A percentile compares a stretch with the other conserved stretches of the same genome.
phyloP scores from a whole-genome alignment of 2,113 vertebrate species.

The Sisor rabdophorus region DNA sequence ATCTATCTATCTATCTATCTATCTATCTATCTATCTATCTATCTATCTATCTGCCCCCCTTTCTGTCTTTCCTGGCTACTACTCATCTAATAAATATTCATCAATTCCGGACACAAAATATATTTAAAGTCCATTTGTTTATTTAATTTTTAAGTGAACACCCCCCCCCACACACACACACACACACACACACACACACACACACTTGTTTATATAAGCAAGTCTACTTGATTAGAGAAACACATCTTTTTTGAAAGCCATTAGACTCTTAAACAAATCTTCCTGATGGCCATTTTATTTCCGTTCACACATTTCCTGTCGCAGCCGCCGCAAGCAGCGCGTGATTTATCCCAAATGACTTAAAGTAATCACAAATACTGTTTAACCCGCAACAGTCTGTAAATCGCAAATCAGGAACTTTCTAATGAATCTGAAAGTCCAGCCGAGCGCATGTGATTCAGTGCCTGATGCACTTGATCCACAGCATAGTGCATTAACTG shows the following conservation, averaged over 20 bases:
- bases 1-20: too few species aligned
- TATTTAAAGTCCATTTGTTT: neutral
- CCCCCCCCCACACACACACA: neutral
- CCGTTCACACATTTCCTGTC: neutral
- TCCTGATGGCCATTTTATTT: slow-evolving; percentile 6
- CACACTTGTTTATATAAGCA: neutral
- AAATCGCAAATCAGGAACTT: too few species aligned
- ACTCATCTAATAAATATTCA: neutral
- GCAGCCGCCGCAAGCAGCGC: neutral
- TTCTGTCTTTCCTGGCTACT: too few species aligned
- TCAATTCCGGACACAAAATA: neutral
- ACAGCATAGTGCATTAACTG: too few species aligned
- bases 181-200: neutral
- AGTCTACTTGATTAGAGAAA: slow-evolving; percentile 1
- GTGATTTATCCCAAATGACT: neutral
- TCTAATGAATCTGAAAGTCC: too few species aligned
- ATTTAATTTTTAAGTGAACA: slow-evolving; percentile 10
- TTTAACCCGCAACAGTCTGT: too few species aligned
- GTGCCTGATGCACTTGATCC: too few species aligned
- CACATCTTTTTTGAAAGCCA: neutral
- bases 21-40: too few species aligned
- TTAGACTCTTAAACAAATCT: neutral
- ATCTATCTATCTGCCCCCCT: too few species aligned
- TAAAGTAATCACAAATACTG: too few species aligned
- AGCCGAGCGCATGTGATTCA: too few species aligned